Evolutionary conservation across 2,113 vertebrate genomes (phyloP), one percentile per base, ranked within the genome.

Genomic region (Amblyornis subalaris): DNA sequence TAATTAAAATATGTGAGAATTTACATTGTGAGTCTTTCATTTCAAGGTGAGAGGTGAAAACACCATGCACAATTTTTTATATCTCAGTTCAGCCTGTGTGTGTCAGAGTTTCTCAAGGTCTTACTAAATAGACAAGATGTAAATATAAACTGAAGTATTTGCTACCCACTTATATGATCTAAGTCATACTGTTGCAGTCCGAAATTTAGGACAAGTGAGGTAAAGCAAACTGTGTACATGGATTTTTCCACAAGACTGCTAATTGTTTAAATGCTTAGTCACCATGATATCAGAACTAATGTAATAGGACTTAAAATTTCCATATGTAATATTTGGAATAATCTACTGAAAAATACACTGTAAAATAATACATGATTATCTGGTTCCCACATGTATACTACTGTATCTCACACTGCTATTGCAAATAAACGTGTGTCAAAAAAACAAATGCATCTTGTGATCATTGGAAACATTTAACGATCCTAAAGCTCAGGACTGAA

Each of bases 391-490:
- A 57, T 85, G 12, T 95, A 50, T 91, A 94, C 44, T 95, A 24
- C 84, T 97, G 24, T 82, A 90, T 96, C 78, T 96, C 87, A 88
- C 94, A 92, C 28, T 85, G 71, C 76, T 96, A 48, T 76, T 96
- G 79, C 81, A 97, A 98, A 97, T 98, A 97, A 98, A 98, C 36
- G 20, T 57, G 20, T 57, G 47, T 93, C 88, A 35, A 54, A 73
- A 96, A 85, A 55, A 42, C 81, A 85, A 86, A 40, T 2, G 7
- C 1, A 12, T 69, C 60, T 13, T 87, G 70, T 94, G 33, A 23
- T 96, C 74, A 69, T 31, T 78, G 29, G 26, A 78, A 72, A 58
- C 22, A 40, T 57, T 42, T 65, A 40, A 51, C 44, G 10, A 28
- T 71, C 45, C 29, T 44, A 14, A 76, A 80, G 10, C 14, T 77